Evolutionary conservation across 2,888 invertebrate species (phyloP).

Genomic region (Apantesis nais): DNA sequence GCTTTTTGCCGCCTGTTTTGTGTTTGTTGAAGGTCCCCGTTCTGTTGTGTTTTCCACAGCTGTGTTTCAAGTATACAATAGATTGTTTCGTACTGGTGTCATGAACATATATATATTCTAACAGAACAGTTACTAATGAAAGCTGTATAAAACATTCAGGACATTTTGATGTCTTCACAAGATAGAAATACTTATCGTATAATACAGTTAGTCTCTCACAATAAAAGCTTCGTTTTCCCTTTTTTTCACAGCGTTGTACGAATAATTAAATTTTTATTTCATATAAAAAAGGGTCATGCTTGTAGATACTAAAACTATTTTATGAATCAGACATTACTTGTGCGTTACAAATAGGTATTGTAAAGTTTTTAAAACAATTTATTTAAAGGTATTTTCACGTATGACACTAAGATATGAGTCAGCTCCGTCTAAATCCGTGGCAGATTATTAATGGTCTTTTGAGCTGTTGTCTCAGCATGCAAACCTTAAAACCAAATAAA

Average conservation of each 20-base stretch:
- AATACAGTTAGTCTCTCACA: neutral
- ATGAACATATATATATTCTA: neutral
- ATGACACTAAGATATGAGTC: neutral
- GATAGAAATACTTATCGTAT: neutral
- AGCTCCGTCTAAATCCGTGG: no score
- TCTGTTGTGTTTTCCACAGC: neutral
- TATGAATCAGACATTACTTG: no score
- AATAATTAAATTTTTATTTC: neutral
- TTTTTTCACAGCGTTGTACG: neutral
- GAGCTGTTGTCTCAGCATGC: neutral
- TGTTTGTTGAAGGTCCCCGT: neutral
- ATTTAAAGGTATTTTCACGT: no score
- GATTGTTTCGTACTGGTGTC: neutral
- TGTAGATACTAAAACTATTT: neutral
- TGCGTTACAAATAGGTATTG: no score
- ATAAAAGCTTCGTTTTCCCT: no score
- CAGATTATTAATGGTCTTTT: neutral
- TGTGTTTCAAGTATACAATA: neutral
- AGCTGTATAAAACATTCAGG: neutral
- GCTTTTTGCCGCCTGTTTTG: conserved; percentile 13
- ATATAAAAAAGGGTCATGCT: neutral
- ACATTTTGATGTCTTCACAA: no score
- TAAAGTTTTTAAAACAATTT: no score
- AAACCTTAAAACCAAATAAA: neutral
- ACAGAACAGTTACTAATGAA: neutral